Evolutionary conservation across 2,888 invertebrate species (phyloP), one percentile per base, ranked within the genome.

Genomic region (Erannis defoliaria): DNA sequence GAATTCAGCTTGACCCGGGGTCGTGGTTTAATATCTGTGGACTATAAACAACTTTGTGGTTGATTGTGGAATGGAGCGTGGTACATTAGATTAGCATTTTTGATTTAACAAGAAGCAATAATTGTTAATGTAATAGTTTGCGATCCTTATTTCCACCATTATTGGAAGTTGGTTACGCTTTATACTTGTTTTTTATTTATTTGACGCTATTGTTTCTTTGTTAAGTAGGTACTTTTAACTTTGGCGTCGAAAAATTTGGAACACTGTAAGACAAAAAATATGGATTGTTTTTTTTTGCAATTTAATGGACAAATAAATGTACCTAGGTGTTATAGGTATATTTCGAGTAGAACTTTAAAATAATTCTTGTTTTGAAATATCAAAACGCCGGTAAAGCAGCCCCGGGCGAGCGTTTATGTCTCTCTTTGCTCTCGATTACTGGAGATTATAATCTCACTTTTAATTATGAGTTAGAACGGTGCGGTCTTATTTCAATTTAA

Each of bases 11-110:
- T 80, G 74, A 78, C 83, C 84, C 71, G 81, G 63, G 85, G 80
- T 72, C 65, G 78, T 81, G 77, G 81, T 81, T 86, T 85, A 84
- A 84, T 84, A 84, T 81, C 73, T 76, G 71, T 75, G 72, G 67
- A 78, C 75, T 76, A 80, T 75, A 77, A 75, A 81, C 78, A 67
- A 66, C 61, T 69, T 71, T 71, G 73, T 66, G 70, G 67, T 54
- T 70, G 59, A 54, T 49, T 56, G 38, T 54, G 59, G 50, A 38
- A 23, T 48, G 10, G 14, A 43, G 12, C 49, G 35, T 37, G 53
- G 12, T 45, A 12, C 12, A 19, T 43, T 46, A 31, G 29, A 48
- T 31, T 14, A 29, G 18, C 21, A 14, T 16, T 12, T 40, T 16
- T 38, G 12, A 23, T n/a, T 19, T 29, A 26, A 46, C 46, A 31